These are phyloP conservation scores for Okamejei kenojei DNA, from an alignment of 2,797 vertebrate species.

Conservation along the genomic window DNA sequence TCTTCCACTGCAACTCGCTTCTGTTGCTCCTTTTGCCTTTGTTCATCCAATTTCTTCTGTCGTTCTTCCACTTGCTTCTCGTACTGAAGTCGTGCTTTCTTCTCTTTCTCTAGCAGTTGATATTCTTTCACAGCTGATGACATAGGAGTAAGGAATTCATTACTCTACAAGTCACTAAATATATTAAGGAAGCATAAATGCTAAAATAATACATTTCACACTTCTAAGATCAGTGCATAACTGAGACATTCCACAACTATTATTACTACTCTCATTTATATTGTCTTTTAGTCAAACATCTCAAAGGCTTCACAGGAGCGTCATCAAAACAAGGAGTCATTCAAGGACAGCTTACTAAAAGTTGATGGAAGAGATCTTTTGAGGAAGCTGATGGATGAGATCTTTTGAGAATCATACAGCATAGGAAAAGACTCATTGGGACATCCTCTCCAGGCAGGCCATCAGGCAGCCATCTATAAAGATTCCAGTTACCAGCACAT, in stretches of 20 bases:
- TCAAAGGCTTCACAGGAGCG: background rate
- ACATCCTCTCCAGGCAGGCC: too few relatives aligned
- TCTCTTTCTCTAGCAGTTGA: constrained; percentile 84
- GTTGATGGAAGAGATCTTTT: background rate
- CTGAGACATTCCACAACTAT: background rate
- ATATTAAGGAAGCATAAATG: background rate
- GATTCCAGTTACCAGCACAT: too few relatives aligned
- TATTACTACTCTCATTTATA: background rate
- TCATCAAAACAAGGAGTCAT: background rate
- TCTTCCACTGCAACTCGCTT: constrained; percentile 78
- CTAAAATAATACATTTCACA: background rate
- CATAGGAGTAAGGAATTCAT: background rate
- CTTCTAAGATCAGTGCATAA: background rate
- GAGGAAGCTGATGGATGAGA: background rate
- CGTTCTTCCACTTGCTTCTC: constrained; percentile 87
- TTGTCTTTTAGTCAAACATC: background rate
- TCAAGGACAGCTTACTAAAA: background rate
- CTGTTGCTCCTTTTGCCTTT: constrained; percentile 82
- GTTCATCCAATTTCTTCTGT: constrained; percentile 77
- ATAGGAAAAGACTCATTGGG: too few relatives aligned
- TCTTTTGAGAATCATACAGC: background rate
- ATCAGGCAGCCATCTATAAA: too few relatives aligned
- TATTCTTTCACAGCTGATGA: constrained; percentile 71
- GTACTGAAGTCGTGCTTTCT: constrained; percentile 76
- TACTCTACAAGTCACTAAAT: background rate